These are phyloP conservation scores for Phalacrocorax brasilianus DNA, from an alignment of 2,113 vertebrate species.

Conservation along the genomic window DNA sequence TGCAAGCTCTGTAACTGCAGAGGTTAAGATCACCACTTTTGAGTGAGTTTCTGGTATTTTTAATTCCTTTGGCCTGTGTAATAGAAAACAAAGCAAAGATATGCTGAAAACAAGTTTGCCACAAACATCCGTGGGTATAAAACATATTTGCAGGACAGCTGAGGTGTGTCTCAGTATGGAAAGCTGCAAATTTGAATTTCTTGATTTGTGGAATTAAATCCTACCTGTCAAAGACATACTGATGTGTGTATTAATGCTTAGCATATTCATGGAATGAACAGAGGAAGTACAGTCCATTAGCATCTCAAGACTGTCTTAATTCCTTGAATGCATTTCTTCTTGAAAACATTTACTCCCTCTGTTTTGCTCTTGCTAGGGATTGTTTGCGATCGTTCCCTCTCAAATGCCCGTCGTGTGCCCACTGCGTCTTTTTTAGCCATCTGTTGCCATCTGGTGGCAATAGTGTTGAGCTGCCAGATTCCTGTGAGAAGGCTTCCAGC, in stretches of 20 bases:
- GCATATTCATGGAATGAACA: not conserved
- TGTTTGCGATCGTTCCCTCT: fast-evolving
- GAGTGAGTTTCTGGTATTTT: not conserved
- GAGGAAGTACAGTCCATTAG: too few relatives aligned
- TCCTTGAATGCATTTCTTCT: not conserved
- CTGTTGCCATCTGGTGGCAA: conserved; percentile 33
- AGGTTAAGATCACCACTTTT: not conserved
- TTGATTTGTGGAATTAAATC: not conserved
- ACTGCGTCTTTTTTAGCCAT: not conserved
- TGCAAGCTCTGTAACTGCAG: not conserved
- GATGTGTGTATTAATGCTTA: not conserved
- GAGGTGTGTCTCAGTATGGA: not conserved
- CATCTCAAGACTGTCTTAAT: not conserved
- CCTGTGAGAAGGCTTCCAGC: not conserved
- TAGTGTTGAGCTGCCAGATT: fast-evolving
- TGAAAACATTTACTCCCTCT: not conserved
- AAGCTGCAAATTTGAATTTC: not conserved
- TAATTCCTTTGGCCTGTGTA: not conserved
- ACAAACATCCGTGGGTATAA: not conserved
- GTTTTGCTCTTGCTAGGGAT: fast-evolving
- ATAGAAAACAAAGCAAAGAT: not conserved
- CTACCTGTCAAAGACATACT: fast-evolving
- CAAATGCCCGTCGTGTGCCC: not conserved
- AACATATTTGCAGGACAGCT: not conserved
- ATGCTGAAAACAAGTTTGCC: not conserved